Percentiles rank a stretch among this genome's conserved stretches.
These are phyloP conservation scores for Augiades crinisus DNA, from an alignment of 2,888 invertebrate genomes.

Conservation along the genomic window DNA sequence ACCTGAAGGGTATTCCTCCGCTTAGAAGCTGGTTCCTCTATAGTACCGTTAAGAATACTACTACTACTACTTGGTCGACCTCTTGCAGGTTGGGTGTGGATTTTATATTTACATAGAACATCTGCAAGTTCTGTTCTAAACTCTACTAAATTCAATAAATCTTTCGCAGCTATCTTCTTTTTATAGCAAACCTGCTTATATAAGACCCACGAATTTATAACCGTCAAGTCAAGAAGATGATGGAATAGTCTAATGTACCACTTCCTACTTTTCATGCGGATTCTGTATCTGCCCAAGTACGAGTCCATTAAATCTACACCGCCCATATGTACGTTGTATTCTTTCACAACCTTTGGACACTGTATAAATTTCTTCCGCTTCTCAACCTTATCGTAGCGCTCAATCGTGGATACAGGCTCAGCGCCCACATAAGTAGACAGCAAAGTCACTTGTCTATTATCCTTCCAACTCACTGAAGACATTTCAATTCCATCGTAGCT, in stretches of 20 bases:
- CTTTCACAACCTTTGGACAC: slow-evolving; percentile 35
- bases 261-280: slow-evolving; percentile 16
- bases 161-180: not conserved
- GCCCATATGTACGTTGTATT: slow-evolving; percentile 31
- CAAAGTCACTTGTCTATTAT: slow-evolving; percentile 45
- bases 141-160: slow-evolving; percentile 3
- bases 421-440: slow-evolving; percentile 46
- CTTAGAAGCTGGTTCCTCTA: no score
- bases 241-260: slow-evolving; percentile 3
- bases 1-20: slow-evolving; percentile 19
- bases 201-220: slow-evolving; percentile 19
- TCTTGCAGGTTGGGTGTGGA: slow-evolving; percentile 25
- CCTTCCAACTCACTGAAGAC: slow-evolving; percentile 43
- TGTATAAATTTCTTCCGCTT: slow-evolving; percentile 29
- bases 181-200: not conserved
- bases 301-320: slow-evolving; percentile 26
- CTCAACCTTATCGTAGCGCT: slow-evolving; percentile 37
- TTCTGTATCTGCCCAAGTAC: slow-evolving; percentile 22
- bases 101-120: slow-evolving; percentile 1
- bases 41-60: no score
- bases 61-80: slow-evolving; percentile 32
- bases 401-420: slow-evolving; percentile 39
- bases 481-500: slow-evolving; percentile 38
- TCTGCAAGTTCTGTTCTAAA: slow-evolving; percentile 22
- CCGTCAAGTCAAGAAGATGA: slow-evolving; percentile 10